Evolutionary conservation across 2,113 vertebrate genomes (phyloP).

Genomic region (Pithys albifrons): DNA sequence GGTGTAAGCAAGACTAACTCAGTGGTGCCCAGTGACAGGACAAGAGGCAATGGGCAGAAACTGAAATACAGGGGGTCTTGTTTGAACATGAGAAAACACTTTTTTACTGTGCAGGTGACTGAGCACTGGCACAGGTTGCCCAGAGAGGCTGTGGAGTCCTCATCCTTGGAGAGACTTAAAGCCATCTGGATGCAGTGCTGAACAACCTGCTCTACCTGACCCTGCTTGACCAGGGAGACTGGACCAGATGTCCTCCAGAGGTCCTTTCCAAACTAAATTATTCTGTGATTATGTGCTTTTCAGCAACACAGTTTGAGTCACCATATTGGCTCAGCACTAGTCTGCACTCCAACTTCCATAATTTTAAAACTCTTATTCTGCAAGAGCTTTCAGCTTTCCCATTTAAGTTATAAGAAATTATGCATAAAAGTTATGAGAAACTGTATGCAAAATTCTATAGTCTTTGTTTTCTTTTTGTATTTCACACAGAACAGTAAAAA

Average conservation of each 20-base stretch:
- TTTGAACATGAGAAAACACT: neutral
- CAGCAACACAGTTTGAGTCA: neutral
- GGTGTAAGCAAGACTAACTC: neutral
- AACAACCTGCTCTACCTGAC: neutral
- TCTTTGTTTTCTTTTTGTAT: neutral
- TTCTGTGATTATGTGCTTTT: conserved; percentile 2
- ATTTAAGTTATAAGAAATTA: neutral
- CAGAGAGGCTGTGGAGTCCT: neutral
- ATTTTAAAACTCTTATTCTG: neutral
- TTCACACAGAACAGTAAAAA: neutral
- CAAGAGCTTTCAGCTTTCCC: neutral
- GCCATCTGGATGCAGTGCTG: neutral
- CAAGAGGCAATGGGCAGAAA: neutral
- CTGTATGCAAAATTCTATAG: neutral
- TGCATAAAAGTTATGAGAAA: neutral
- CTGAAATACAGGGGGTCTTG: neutral
- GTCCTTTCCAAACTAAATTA: neutral
- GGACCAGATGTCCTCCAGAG: neutral
- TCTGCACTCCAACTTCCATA: neutral
- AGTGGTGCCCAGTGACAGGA: neutral
- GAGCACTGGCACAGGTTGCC: neutral
- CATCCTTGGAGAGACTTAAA: neutral
- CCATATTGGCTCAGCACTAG: neutral
- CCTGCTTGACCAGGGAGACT: neutral
- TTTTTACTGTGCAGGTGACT: neutral